These are phyloP conservation scores for Anarhynchus alexandrinus DNA, from an alignment of 2,113 vertebrate genomes.

Conservation along the genomic window DNA sequence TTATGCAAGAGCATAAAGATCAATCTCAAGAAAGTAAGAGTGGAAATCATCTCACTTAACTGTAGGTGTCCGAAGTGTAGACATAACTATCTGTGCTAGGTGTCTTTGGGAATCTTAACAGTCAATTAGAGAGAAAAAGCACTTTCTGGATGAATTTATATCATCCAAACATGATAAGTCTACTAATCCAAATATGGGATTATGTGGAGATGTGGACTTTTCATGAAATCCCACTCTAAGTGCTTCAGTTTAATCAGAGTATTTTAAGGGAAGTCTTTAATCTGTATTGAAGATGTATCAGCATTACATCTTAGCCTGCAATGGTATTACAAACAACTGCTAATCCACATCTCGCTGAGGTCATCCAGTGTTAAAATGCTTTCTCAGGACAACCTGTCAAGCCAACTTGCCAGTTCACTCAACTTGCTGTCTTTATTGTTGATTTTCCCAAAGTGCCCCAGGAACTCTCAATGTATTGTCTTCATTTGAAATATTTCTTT, in stretches of 20 bases:
- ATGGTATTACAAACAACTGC: background rate
- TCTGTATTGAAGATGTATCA: background rate
- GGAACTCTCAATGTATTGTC: background rate
- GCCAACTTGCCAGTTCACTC: background rate
- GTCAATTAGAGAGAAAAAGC: background rate
- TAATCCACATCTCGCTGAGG: background rate
- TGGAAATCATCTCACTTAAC: background rate
- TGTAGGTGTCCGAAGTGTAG: background rate
- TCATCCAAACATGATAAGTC: background rate
- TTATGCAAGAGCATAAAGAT: background rate
- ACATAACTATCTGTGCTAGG: background rate
- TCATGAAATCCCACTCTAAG: background rate
- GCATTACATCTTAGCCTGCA: background rate
- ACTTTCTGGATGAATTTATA: background rate
- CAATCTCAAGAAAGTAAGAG: background rate
- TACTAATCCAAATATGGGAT: background rate
- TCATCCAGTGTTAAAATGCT: background rate
- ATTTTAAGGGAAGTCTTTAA: background rate
- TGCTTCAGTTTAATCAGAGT: background rate
- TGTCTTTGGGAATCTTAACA: background rate
- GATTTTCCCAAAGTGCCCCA: background rate
- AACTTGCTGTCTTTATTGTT: background rate
- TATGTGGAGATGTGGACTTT: background rate
- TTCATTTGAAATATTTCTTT: slow-evolving; percentile 10
- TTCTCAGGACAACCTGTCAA: background rate